Evolutionary conservation across 2,888 invertebrate species (phyloP).

Genomic region (Tryphoninae sp.): DNA sequence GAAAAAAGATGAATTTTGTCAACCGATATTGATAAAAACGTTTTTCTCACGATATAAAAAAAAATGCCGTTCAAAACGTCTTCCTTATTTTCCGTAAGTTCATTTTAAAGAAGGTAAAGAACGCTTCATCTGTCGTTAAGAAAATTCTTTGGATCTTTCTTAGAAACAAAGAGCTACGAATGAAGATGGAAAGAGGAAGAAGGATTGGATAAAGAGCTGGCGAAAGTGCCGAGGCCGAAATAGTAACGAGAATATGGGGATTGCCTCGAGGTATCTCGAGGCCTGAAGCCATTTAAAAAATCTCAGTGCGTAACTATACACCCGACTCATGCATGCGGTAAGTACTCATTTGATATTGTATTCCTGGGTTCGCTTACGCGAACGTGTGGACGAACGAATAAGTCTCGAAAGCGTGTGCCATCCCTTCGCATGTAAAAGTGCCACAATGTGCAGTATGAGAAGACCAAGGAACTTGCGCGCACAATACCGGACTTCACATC

Average conservation of each 20-base stretch:
- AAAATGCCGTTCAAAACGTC: conserved; percentile 31
- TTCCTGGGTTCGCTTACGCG: conserved; percentile 40
- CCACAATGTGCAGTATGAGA: conserved; percentile 30
- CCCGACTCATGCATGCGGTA: not conserved
- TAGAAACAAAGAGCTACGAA: conserved; percentile 48
- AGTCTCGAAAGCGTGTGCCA: conserved; percentile 36
- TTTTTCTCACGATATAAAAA: too few relatives aligned
- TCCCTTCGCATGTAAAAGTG: conserved; percentile 32
- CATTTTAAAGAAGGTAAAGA: conserved; percentile 18
- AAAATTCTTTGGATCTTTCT: conserved; percentile 36
- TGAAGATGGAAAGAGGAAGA: conserved; percentile 27
- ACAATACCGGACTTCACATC: conserved; percentile 57
- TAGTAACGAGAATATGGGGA: conserved; percentile 31
- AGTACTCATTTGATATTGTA: conserved; percentile 60
- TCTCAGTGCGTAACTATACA: conserved; percentile 29
- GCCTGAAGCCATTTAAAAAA: conserved; percentile 50
- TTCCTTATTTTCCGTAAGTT: conserved; percentile 7
- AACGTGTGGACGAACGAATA: conserved; percentile 32
- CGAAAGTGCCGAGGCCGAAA: conserved; percentile 21
- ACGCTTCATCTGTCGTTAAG: conserved; percentile 39
- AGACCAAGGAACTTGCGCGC: conserved; percentile 48
- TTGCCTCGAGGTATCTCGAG: conserved; percentile 56
- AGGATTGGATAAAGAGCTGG: conserved; percentile 39
- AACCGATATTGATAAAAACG: too few relatives aligned
- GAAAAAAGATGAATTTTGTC: too few relatives aligned